phyloP scores from a whole-genome alignment of 2,888 invertebrate genomes.

The Chesias legatella region DNA sequence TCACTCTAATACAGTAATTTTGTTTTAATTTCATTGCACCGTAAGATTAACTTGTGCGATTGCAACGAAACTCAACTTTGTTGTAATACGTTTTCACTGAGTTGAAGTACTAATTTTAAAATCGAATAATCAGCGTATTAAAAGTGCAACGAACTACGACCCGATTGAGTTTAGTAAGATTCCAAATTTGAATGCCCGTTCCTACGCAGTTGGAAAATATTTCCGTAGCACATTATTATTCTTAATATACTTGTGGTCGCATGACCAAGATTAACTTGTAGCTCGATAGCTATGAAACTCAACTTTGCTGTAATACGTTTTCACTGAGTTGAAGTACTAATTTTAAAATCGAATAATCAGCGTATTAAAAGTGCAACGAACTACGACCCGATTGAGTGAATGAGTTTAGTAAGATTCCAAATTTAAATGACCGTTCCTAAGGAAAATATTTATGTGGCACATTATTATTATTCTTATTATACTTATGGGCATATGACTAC shows the following conservation, averaged over 20 bases:
- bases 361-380: constrained; percentile 38
- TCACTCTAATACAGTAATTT: constrained; percentile 41
- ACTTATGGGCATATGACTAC: no score
- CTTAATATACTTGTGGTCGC: no score
- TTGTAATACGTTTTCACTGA: constrained; percentile 25
- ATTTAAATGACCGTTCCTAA: neutral
- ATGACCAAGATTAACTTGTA: constrained; percentile 37
- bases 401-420: constrained; percentile 23
- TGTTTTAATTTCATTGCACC: constrained; percentile 43
- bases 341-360: constrained; percentile 7
- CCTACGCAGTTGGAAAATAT: neutral
- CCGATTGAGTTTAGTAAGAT: constrained; percentile 30
- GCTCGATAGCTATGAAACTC: constrained; percentile 19
- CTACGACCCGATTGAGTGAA: constrained; percentile 36
- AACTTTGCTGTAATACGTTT: constrained; percentile 29
- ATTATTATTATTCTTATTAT: no score
- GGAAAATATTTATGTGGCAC: no score
- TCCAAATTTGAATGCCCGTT: constrained; percentile 1
- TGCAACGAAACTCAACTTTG: constrained; percentile 26
- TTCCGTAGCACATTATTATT: no score
- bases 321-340: constrained; percentile 14
- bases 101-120: neutral
- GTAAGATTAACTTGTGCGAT: constrained; percentile 33
- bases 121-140: constrained; percentile 25
- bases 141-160: constrained; percentile 39